phyloP scores from a whole-genome alignment of 1,140 invertebrate genomes.

The Danaus plexippus region DNA sequence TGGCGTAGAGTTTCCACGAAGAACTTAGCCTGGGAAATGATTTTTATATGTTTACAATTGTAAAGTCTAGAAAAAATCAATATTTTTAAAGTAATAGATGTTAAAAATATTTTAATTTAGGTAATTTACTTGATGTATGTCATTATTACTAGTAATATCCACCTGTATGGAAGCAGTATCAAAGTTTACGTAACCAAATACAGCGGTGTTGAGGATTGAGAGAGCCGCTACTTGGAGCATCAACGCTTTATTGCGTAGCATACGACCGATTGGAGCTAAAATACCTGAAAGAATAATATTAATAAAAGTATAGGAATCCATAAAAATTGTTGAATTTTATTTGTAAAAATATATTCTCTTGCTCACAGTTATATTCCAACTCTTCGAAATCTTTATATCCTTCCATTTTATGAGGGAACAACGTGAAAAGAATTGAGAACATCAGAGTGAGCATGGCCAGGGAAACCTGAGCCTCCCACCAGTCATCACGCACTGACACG shows the following conservation, averaged over 20 bases:
- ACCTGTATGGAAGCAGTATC: conserved; percentile 44
- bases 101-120: no score
- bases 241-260: conserved; percentile 36
- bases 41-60: conserved; percentile 7
- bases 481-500: conserved; percentile 34
- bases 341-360: neutral
- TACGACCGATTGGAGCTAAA: conserved; percentile 24
- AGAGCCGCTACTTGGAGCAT: conserved; percentile 39
- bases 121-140: no score
- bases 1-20: conserved; percentile 40
- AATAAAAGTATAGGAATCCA: neutral
- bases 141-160: no score
- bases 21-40: conserved; percentile 40
- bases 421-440: conserved; percentile 47
- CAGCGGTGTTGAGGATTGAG: conserved; percentile 33
- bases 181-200: conserved; percentile 44
- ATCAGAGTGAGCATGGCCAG: conserved; percentile 50
- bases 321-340: neutral
- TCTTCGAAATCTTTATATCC: conserved; percentile 33
- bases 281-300: conserved; percentile 28
- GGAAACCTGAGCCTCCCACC: conserved; percentile 52
- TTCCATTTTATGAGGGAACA: conserved; percentile 46
- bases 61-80: no score
- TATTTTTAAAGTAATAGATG: no score
- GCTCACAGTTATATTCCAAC: conserved; percentile 32